Conservation (phyloP, 2,797 vertebrate genomes). For the Carduelis carduelis region DNA sequence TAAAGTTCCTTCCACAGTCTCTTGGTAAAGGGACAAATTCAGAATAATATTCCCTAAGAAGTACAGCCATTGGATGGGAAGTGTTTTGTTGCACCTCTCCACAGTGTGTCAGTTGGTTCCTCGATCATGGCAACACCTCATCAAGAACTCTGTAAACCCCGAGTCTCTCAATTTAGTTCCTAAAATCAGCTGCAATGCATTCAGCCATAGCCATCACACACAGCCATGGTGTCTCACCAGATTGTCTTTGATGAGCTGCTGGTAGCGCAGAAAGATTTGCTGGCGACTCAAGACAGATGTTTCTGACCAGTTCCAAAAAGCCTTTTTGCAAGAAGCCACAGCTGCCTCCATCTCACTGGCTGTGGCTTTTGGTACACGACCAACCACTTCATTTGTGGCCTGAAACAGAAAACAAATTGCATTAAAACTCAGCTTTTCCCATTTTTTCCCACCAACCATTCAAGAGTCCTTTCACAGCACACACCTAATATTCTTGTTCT, state of each 20-base stretch:
- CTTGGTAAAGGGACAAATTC: background rate
- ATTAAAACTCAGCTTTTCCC: background rate
- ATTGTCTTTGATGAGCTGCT: slow-evolving; percentile 96
- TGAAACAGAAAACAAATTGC: slow-evolving; percentile 53
- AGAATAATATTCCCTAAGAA: background rate
- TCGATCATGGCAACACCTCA: background rate
- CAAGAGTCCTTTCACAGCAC: background rate
- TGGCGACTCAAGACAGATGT: slow-evolving; percentile 90
- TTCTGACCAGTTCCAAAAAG: slow-evolving; percentile 87
- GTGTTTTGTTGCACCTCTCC: background rate
- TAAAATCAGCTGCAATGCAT: background rate
- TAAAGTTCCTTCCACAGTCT: background rate
- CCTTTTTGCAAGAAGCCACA: slow-evolving; percentile 84
- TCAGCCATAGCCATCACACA: background rate
- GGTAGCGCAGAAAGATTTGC: slow-evolving; percentile 93
- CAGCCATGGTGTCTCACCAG: slow-evolving; percentile 80
- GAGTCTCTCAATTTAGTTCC: background rate
- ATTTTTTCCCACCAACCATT: background rate
- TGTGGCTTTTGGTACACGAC: slow-evolving; percentile 89
- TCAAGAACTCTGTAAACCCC: background rate
- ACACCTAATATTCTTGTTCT: background rate
- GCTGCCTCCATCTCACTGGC: slow-evolving; percentile 91
- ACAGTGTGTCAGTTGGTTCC: background rate
- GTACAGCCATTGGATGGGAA: background rate
- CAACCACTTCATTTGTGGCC: slow-evolving; percentile 93